Evolutionary conservation across 92 coral and sea anemone species (phyloP), one percentile per base, ranked within the genome.

Genomic region (Porites cylindrica): DNA sequence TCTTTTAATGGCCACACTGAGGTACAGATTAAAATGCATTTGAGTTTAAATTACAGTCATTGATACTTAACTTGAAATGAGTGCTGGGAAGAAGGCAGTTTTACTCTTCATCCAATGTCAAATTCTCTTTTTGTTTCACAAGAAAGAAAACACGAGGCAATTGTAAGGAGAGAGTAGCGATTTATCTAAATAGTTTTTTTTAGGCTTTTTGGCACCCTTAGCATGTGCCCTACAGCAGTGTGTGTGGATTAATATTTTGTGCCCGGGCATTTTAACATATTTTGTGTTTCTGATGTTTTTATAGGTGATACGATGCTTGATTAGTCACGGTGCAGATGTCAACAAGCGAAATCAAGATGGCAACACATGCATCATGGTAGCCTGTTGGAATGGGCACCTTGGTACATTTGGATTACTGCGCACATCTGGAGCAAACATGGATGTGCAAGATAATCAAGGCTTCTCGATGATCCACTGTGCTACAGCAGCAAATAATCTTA

Each of bases 341-440:
- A 89, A 94, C 82, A 90, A 89, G 50, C 89, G 93, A 50, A 92
- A 94, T 80, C 97, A 94, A 64, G 95, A 94, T 74, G 95, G 97
- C 26, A 94, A 94, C 88, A 94, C 97, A 0, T 92, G 95, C n/a
- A 92, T 94, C 14, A 94, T 94, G 97, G 95, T 94, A 6, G 97
- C 97, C 1, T 92, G 95, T 69, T 92, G 95, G 95, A 92, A 92
- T 66, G 97, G 95, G 7, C 95, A 94, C 43, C 87, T 92, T 18
- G 97, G 95, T n/a, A 94, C 95, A 10, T 92, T 92, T 80, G 81
- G 90, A 50, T 76, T 94, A 18, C 81, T 94, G 64, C 87, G 93
- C 66, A 92, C 77, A 14, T 78, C 95, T 10, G 97, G 97, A 9
- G 97, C 97, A 29, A 88, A 91, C 72, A 88, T 92, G 82, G 66